phyloP scores from a whole-genome alignment of 1,140 invertebrate genomes.

The Sitobion miscanthi region DNA sequence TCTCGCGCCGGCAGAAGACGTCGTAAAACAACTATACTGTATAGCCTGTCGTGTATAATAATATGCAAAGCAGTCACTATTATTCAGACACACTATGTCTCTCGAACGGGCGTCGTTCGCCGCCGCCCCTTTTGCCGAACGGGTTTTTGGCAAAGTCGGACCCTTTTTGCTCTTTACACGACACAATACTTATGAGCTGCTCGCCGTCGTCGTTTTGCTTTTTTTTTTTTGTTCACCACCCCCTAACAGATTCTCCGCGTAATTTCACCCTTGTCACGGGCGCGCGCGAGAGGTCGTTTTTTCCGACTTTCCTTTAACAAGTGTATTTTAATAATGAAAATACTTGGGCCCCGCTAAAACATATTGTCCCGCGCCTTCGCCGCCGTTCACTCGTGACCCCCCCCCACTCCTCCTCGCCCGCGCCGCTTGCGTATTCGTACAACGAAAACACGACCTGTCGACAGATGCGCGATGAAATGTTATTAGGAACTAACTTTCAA shows the following conservation, averaged over 20 bases:
- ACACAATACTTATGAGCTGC: neutral
- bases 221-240: neutral
- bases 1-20: conserved; percentile 28
- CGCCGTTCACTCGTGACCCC: neutral
- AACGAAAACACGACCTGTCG: neutral
- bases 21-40: conserved; percentile 35
- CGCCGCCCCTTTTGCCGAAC: neutral
- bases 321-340: conserved; percentile 30
- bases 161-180: conserved; percentile 8
- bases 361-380: neutral
- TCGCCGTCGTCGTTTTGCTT: neutral
- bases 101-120: neutral
- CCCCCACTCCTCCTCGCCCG: neutral
- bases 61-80: conserved; percentile 46
- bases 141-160: conserved; percentile 24
- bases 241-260: neutral
- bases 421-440: neutral
- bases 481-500: neutral
- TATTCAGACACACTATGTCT: conserved; percentile 32
- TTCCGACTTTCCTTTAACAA: neutral
- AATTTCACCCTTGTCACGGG: neutral
- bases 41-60: neutral
- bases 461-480: neutral
- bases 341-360: neutral
- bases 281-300: too few species aligned